Conservation (phyloP, 2,113 vertebrate genomes). For the Arothron firmamentum region DNA sequence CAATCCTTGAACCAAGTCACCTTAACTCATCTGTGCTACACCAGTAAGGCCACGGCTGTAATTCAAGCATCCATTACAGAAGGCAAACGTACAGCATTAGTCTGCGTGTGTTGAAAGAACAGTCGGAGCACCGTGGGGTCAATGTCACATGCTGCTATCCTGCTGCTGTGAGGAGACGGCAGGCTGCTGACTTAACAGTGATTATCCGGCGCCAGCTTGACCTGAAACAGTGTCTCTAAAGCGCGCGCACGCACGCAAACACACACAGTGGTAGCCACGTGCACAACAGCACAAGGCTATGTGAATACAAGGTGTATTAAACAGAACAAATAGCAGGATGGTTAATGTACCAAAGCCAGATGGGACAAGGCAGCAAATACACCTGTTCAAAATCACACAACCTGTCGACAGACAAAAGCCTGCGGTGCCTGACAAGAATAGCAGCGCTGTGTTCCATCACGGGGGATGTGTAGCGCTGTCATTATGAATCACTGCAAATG, state of each 20-base stretch:
- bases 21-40: constrained; percentile 13
- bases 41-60: constrained; percentile 29
- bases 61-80: constrained; percentile 20
- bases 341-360: constrained; percentile 55
- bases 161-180: constrained; percentile 48
- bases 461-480: constrained; percentile 26
- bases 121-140: constrained; percentile 19
- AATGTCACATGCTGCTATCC: constrained; percentile 59
- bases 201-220: constrained; percentile 59
- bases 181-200: constrained; percentile 41
- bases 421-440: constrained; percentile 35
- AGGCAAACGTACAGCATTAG: background rate
- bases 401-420: constrained; percentile 52
- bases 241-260: constrained; percentile 2
- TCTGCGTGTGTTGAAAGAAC: constrained; percentile 8
- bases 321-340: constrained; percentile 52
- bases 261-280: constrained; percentile 9
- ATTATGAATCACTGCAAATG: constrained; percentile 37
- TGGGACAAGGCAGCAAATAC: constrained; percentile 49
- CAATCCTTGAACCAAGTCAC: constrained; percentile 37
- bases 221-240: constrained; percentile 41
- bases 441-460: constrained; percentile 48
- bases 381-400: constrained; percentile 57
- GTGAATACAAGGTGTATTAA: constrained; percentile 35
- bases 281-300: constrained; percentile 3